These are phyloP conservation scores for Chelonus insularis DNA, from an alignment of 1,140 invertebrate genomes.

Conservation along the genomic window DNA sequence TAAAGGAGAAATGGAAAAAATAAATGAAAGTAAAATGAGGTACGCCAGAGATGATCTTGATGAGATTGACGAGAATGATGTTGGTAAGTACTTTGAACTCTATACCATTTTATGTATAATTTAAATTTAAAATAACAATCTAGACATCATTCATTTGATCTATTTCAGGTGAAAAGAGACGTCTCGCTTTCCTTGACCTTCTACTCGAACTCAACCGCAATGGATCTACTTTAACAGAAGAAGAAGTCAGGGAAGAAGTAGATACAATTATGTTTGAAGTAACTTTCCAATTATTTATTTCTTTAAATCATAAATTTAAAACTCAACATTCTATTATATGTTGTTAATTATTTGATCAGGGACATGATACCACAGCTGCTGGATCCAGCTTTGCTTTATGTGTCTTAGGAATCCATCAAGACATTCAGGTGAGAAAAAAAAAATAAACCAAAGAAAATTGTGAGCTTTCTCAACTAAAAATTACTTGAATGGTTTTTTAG, in stretches of 20 bases:
- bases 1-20: conserved; percentile 24
- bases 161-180: conserved; percentile 67
- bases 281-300: conserved; percentile 23
- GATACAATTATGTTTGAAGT: conserved; percentile 90
- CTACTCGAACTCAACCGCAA: conserved; percentile 72
- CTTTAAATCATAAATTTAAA: no score
- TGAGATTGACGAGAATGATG: conserved; percentile 72
- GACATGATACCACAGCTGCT: conserved; percentile 86
- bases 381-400: conserved; percentile 79
- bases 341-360: no score
- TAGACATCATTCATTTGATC: no score
- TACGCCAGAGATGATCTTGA: conserved; percentile 71
- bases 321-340: not conserved
- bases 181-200: conserved; percentile 83
- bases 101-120: no score
- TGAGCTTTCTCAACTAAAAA: no score
- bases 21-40: conserved; percentile 40
- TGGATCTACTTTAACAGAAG: conserved; percentile 67
- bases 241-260: conserved; percentile 84
- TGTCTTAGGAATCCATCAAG: conserved; percentile 73
- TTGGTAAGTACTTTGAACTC: no score
- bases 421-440: conserved; percentile 74
- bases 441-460: no score
- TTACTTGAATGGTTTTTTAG: conserved; percentile 34
- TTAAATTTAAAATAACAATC: no score